These are phyloP conservation scores for Peromyscus eremicus DNA, from an alignment of 2,797 vertebrate species.

Conservation along the genomic window DNA sequence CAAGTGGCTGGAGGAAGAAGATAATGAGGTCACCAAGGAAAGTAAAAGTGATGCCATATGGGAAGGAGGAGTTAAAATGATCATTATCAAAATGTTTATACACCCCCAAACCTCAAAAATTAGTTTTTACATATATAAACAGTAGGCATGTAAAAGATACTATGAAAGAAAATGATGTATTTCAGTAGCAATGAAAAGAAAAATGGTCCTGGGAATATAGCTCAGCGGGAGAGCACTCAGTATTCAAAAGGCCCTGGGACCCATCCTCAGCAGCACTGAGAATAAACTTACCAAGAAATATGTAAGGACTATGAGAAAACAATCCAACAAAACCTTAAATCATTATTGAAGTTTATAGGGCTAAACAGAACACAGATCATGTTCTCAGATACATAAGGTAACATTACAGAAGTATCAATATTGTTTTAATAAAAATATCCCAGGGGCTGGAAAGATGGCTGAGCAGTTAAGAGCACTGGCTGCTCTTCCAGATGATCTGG, in stretches of 20 bases:
- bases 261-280: background rate
- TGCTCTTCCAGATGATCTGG: background rate
- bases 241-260: background rate
- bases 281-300: constrained; percentile 9
- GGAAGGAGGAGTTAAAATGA: background rate
- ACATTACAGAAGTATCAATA: constrained; percentile 3
- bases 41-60: background rate
- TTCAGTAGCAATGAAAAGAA: background rate
- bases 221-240: background rate
- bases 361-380: background rate
- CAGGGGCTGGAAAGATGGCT: background rate
- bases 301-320: background rate
- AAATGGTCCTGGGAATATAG: background rate
- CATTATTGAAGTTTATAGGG: background rate
- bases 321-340: constrained; percentile 14
- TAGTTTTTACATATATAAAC: constrained; percentile 18
- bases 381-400: background rate
- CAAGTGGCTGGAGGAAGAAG: background rate
- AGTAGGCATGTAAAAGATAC: background rate
- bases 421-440: constrained; percentile 36
- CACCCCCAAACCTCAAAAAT: background rate
- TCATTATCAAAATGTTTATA: constrained; percentile 18
- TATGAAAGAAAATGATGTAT: background rate
- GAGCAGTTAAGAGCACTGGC: background rate
- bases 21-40: background rate